Base-by-base conservation (phyloP, 2,113 vertebrate genomes). In the Sapajus apella region DNA sequence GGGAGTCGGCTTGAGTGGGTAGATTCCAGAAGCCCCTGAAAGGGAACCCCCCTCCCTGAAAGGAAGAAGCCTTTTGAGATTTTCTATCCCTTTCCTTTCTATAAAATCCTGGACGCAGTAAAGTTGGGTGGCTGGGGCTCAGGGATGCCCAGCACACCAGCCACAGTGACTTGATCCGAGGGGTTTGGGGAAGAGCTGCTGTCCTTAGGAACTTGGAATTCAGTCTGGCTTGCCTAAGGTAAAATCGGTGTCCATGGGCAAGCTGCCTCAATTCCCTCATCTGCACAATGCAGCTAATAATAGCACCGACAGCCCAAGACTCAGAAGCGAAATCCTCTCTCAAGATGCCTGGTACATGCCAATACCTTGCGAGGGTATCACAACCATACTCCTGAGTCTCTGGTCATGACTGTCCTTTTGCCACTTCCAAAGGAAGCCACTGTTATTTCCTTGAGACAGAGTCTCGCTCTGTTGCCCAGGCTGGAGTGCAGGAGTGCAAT, bases 1-100 rank as follows among this genome's bases (percentile, higher is more conserved):
- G 21, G 21, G 72, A 90, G 95, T 89, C 16, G 8, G 81, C 52
- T 82, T 32, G 17, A 85, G 56, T 30, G 23, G 2, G 94, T 32
- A 1, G 81, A 58, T 64, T 91, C 0, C 8, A 92, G 85, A 88
- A 97, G 91, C 64, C 56, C 61, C 92, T 75, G 61, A 88, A 95
- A 89, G 35, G 61, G 61, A 75, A 82, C 75, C 23, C 55, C 52
- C 30, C 37, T 52, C 45, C 68, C 84, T 58, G 14, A 40, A 45
- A 91, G 66, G 45, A 45, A 91, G 66, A 55, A 56, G 84, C 50
- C 87, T 79, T 76, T 40, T 37, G 52, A 76, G 40, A 79, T 27
- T 50, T 61, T 61, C 52, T 40, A 17, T 3, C 43, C 45, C 25
- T 52, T 90, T 52, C 35, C 12, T 72, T 58, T 35, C 25, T 35